Conservation (phyloP, 2,113 vertebrate species). For the Cyprinodon variegatus region DNA sequence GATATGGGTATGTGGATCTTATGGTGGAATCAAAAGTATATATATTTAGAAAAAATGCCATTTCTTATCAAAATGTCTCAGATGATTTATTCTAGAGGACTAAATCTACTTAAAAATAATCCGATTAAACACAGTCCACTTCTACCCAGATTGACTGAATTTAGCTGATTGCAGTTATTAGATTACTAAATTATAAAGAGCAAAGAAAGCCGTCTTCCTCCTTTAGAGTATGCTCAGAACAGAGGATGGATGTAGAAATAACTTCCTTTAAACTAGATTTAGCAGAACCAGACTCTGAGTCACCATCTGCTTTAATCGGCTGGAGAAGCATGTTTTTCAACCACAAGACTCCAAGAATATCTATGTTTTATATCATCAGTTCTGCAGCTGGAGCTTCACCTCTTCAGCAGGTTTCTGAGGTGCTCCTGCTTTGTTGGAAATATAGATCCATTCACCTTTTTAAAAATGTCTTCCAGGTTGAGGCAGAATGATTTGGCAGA, state of each 20-base stretch:
- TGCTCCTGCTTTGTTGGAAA: not conserved
- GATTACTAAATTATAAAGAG: no score
- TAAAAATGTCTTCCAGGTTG: not conserved
- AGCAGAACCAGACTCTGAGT: not conserved
- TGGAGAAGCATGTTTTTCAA: not conserved
- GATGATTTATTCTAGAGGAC: not conserved
- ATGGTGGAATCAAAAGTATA: no score
- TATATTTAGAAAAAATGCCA: not conserved
- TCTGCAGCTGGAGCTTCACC: not conserved
- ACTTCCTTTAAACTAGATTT: not conserved
- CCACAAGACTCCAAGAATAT: not conserved
- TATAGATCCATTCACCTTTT: not conserved
- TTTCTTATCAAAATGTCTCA: not conserved
- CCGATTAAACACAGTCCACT: not conserved
- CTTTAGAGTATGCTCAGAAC: not conserved
- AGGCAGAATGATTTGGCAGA: not conserved
- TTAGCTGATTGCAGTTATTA: no score
- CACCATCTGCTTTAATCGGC: not conserved
- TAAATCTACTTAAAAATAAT: not conserved
- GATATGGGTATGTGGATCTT: no score
- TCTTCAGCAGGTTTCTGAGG: not conserved
- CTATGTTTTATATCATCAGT: not conserved
- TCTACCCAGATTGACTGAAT: not conserved
- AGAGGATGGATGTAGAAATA: not conserved
- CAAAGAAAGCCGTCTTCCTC: not conserved